Evolutionary conservation across 2,888 invertebrate species (phyloP), one percentile per base, ranked within the genome.

Genomic region (Deilephila elpenor): DNA sequence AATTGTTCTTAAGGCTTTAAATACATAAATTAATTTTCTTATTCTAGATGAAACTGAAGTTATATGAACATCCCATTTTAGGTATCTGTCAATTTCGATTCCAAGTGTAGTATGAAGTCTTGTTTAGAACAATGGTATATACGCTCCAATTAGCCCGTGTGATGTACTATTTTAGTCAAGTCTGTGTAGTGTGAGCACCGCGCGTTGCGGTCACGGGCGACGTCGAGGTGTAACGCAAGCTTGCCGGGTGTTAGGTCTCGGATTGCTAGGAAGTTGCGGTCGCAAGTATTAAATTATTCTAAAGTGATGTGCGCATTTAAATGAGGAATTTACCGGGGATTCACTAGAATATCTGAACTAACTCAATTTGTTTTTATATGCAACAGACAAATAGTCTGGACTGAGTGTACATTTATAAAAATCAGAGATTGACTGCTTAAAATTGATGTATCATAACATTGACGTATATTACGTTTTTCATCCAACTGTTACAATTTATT

Each of bases 161-260:
- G 44, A 67, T 62, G 62, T 62, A 19, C 34, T 62, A 62, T 62
- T 67, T 67, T 14, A 17, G 67, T 67, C 51, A 7, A 5, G 19
- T 1, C 37, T 5, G 14, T 20, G 14, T 11, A 44, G 6, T 17
- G 19, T 5, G 19, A 17, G 51, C 25, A 1, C 25, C 1, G 25
- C 25, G 25, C 25, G 25, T 51, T 67, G 67, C 67, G 64, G 64
- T 64, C 44, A 37, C 37, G 67, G 51, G 67, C 37, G 11, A 25
- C 67, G 67, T 25, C 67, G 51, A 51, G 67, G 51, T 67, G 67
- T 67, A 67, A 67, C 25, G 44, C 44, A 51, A 67, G 25, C 44
- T 51, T 17, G 3, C 17, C 14, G 20, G n/a, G 51, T 67, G 25
- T 44, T 0, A 6, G 17, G 44, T 67, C 44, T 67, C 44, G 20